Percentiles rank a stretch among this genome's conserved stretches.
Conservation (phyloP, 2,888 invertebrate genomes). For the Saturnia japonica region DNA sequence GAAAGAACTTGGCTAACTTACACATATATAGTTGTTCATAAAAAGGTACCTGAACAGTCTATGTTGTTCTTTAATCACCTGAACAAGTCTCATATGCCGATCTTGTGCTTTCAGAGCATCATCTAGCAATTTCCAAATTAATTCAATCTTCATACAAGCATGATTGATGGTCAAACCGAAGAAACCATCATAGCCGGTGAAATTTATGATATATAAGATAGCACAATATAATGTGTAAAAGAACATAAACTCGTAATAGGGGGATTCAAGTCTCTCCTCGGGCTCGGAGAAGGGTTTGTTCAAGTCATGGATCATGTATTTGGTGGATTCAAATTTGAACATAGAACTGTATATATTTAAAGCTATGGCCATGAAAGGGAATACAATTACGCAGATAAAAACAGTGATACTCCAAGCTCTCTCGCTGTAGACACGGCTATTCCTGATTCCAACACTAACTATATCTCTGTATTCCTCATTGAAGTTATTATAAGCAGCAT, state of each 20-base stretch:
- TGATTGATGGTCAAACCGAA: slow-evolving; percentile 58
- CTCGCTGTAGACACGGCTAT: slow-evolving; percentile 46
- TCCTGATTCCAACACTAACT: slow-evolving; percentile 31
- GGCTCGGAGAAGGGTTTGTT: slow-evolving; percentile 40
- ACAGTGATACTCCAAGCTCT: slow-evolving; percentile 46
- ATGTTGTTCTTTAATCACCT: slow-evolving; percentile 53
- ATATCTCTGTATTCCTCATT: slow-evolving; percentile 39
- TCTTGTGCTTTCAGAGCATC: slow-evolving; percentile 42
- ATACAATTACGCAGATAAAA: slow-evolving; percentile 36
- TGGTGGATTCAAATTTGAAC: slow-evolving; percentile 38
- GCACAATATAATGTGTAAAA: slow-evolving; percentile 43
- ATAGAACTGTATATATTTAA: slow-evolving; percentile 42
- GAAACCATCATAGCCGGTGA: slow-evolving; percentile 57
- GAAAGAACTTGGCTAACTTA: too few species aligned
- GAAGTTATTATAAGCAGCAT: too few species aligned
- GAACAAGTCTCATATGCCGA: slow-evolving; percentile 33
- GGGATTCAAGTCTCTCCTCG: slow-evolving; percentile 45
- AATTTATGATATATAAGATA: slow-evolving; percentile 45
- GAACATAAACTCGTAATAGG: slow-evolving; percentile 54
- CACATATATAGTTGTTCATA: too few species aligned
- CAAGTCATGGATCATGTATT: slow-evolving; percentile 62
- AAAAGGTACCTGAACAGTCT: slow-evolving; percentile 45
- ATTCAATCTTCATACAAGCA: slow-evolving; percentile 59
- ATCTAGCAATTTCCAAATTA: slow-evolving; percentile 50
- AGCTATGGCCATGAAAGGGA: slow-evolving; percentile 47